Conservation (phyloP, 2,888 invertebrate genomes). For the Ormyrus rosae region DNA sequence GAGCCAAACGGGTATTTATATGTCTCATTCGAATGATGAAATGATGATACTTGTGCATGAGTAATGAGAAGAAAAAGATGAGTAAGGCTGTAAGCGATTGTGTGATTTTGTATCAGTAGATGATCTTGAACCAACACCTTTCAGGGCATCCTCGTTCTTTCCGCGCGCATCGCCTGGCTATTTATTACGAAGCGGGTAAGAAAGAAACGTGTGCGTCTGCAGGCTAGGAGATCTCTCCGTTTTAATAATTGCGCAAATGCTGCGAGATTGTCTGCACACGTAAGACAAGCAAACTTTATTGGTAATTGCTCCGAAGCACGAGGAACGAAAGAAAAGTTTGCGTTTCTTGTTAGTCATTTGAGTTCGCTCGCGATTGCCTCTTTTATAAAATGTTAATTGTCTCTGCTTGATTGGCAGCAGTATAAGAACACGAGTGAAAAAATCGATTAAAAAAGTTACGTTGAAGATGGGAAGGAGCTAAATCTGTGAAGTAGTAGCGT, state of each 20-base stretch:
- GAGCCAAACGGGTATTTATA: too few relatives aligned
- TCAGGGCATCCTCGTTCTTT: constrained; percentile 67
- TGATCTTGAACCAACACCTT: constrained; percentile 75
- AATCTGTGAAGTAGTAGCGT: neutral
- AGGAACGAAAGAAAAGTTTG: constrained; percentile 2
- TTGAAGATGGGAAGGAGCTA: constrained; percentile 6
- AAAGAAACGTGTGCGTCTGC: neutral
- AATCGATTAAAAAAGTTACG: neutral
- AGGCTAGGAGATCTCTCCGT: constrained; percentile 66
- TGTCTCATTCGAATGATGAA: constrained; percentile 58
- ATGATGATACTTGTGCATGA: constrained; percentile 58
- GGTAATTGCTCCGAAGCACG: constrained; percentile 64
- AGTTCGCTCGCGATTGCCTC: constrained; percentile 1
- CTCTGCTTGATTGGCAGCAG: constrained; percentile 13
- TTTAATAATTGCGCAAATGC: constrained; percentile 74
- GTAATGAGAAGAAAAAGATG: constrained; percentile 11
- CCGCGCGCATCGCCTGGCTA: constrained; percentile 60
- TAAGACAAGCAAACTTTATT: constrained; percentile 64
- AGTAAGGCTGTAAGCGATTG: constrained; percentile 12
- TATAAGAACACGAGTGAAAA: neutral
- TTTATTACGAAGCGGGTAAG: constrained; percentile 66
- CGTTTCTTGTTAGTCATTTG: neutral
- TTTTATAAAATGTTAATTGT: constrained; percentile 50
- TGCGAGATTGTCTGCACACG: constrained; percentile 69
- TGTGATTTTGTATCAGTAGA: constrained; percentile 67